A percentile compares a stretch with the other conserved stretches of the same genome.
phyloP scores from a whole-genome alignment of 2,797 vertebrate species.

The Neomorphus geoffroyi region DNA sequence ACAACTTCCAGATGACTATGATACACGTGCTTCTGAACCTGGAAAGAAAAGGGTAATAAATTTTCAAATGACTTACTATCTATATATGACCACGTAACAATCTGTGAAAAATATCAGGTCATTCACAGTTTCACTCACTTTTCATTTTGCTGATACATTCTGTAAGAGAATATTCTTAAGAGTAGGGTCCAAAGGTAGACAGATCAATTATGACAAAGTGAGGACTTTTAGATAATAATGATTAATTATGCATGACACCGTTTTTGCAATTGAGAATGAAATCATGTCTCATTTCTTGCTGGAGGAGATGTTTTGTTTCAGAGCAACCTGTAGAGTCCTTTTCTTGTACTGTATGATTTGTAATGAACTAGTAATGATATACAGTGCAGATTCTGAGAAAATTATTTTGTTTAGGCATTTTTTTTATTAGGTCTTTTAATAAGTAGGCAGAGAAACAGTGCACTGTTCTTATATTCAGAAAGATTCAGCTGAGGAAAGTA shows the following conservation, averaged over 20 bases:
- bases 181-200: neutral
- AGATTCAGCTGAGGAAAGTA: neutral
- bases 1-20: conserved; percentile 97
- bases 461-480: neutral
- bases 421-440: neutral
- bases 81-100: neutral
- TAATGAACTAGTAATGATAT: neutral
- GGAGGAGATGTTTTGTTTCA: neutral
- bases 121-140: neutral
- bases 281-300: neutral
- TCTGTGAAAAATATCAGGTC: neutral
- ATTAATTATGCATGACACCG: neutral
- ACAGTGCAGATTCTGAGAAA: neutral
- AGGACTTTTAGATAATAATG: neutral
- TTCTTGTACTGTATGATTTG: neutral
- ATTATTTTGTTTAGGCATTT: neutral
- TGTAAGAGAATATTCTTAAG: neutral
- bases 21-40: conserved; percentile 92
- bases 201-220: neutral
- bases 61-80: neutral
- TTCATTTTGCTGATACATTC: neutral
- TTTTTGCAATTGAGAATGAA: neutral
- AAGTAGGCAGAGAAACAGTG: neutral
- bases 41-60: conserved; percentile 96
- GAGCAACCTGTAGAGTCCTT: neutral